Percentiles rank a stretch among this genome's conserved stretches.
Conservation (phyloP, 2,113 vertebrate species). For the Castor canadensis region DNA sequence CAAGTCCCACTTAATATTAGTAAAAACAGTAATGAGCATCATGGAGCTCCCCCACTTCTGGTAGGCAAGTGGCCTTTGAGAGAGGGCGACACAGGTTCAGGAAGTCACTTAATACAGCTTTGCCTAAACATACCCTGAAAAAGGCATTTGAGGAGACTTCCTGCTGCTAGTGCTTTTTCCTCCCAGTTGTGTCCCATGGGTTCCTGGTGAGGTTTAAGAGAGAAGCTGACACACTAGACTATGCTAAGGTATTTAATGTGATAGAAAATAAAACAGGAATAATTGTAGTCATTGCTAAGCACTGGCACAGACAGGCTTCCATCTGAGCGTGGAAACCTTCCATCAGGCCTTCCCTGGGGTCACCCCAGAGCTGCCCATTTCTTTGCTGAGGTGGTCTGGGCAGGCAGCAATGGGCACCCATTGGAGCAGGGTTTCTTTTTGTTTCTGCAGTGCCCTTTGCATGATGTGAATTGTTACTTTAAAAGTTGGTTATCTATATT, state of each 20-base stretch:
- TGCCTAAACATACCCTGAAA: not conserved
- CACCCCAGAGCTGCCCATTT: not conserved
- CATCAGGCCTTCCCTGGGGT: not conserved
- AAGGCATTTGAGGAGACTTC: not conserved
- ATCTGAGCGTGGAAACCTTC: not conserved
- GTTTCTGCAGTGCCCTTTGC: not conserved
- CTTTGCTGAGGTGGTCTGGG: not conserved
- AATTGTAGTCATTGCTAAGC: not conserved
- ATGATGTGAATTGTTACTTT: slow-evolving; percentile 8
- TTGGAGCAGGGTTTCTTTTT: not conserved
- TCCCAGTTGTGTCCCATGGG: not conserved
- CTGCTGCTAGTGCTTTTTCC: not conserved
- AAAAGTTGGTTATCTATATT: slow-evolving; percentile 31
- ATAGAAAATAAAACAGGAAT: not conserved
- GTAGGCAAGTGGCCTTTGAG: not conserved
- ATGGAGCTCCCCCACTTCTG: not conserved
- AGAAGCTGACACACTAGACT: not conserved
- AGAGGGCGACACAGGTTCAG: not conserved
- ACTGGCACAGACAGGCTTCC: not conserved
- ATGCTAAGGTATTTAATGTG: not conserved
- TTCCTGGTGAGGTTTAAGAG: not conserved
- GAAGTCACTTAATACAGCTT: not conserved
- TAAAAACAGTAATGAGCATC: not conserved
- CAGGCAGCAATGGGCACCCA: not conserved
- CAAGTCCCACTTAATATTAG: not conserved